Base-by-base conservation (phyloP, 2,797 vertebrate genomes). In the Melopsittacus undulatus region DNA sequence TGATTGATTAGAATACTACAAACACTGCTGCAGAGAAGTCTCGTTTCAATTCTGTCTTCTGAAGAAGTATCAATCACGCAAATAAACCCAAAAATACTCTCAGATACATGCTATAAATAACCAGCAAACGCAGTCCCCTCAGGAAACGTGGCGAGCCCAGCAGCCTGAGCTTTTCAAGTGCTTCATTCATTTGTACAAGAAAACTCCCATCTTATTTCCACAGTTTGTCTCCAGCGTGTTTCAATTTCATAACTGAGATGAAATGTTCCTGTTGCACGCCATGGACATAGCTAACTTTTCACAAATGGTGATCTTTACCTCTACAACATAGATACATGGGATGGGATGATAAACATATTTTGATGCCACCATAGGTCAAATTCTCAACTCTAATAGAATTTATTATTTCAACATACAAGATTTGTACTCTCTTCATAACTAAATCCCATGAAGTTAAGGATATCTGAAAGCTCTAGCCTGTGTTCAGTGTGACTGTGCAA, bases 31-130 rank as follows among this genome's bases (percentile, higher is more conserved):
- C 51, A 91, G 73, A 64, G 48, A 69, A 83, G 32, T 27, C 79
- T 87, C 80, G 82, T 92, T 95, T 72, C 84, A 86, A 91, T 82
- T 87, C 87, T 72, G 34, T 59, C 82, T 90, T 91, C 76, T 90
- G 72, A 84, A 88, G 48, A 84, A 52, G 46, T 56, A 87, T 49
- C 57, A 80, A 79, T 68, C 61, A 45, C 10, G 19, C 69, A 76
- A 17, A 69, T 29, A 10, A 70, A 70, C 42, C 14, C 29, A 62
- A 56, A 57, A 24, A 62, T 9, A 51, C 30, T 78, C 63, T 81
- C 4, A 6, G 54, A 48, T 36, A 73, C 4, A 5, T 21, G 34
- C 64, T 76, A 72, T 67, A 96, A 93, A 81, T 78, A 93, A 81
- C 22, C 51, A 91, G 43, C 43, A 96, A 93, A 75, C 5, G 27